These are phyloP conservation scores for Phrynocephalus forsythii DNA, from an alignment of 2,797 vertebrate genomes.

Conservation along the genomic window DNA sequence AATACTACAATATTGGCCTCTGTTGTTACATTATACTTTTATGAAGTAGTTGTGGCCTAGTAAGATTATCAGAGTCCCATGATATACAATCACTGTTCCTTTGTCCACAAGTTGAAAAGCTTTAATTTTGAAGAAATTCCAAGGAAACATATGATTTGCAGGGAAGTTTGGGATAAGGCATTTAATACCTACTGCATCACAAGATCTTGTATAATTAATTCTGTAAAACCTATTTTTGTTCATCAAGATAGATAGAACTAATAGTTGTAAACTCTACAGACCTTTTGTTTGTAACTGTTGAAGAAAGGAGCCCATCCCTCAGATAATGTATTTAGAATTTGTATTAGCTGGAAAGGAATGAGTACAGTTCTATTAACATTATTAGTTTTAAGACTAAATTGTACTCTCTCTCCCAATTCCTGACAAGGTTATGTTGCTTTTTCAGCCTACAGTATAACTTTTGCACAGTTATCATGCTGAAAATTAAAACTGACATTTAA, in stretches of 20 bases:
- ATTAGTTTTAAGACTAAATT: constrained; percentile 75
- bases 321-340: constrained; percentile 72
- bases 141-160: constrained; percentile 15
- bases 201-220: constrained; percentile 64
- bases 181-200: constrained; percentile 57
- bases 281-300: constrained; percentile 70
- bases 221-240: constrained; percentile 65
- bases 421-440: constrained; percentile 68
- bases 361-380: constrained; percentile 74
- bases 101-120: constrained; percentile 40
- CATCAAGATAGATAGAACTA: constrained; percentile 69
- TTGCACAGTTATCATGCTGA: constrained; percentile 68
- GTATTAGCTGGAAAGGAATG: constrained; percentile 73
- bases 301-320: constrained; percentile 68
- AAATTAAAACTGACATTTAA: constrained; percentile 66
- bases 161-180: constrained; percentile 37
- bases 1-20: neutral
- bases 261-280: constrained; percentile 71
- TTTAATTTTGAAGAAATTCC: constrained; percentile 20
- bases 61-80: constrained; percentile 45
- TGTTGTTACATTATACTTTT: neutral
- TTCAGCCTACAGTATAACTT: constrained; percentile 70
- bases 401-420: constrained; percentile 66
- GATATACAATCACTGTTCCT: constrained; percentile 43
- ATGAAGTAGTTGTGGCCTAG: neutral